Conservation (phyloP, 1,140 invertebrate genomes). For the Leptinotarsa lineolata region DNA sequence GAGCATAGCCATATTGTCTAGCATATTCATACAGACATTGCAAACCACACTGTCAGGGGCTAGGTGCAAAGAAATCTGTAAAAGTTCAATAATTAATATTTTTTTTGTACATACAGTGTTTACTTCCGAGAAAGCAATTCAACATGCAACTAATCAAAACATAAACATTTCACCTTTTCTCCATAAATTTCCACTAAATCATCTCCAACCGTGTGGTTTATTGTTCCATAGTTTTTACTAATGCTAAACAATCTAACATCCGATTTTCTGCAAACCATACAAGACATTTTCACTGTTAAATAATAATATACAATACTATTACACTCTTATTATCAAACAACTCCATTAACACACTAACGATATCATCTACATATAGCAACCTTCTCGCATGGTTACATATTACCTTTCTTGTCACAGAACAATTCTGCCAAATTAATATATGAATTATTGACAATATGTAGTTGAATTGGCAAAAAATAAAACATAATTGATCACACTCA, state of each 20-base stretch:
- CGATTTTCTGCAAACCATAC: slow-evolving; percentile 8
- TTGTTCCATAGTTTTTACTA: slow-evolving; percentile 10
- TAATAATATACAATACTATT: no score
- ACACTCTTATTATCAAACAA: no score
- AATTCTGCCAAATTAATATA: no score
- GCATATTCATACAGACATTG: slow-evolving; percentile 16
- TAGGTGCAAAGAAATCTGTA: background rate
- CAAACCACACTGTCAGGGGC: slow-evolving; percentile 5
- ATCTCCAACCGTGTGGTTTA: slow-evolving; percentile 13
- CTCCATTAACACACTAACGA: no score
- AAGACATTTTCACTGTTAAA: background rate
- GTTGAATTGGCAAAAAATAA: no score
- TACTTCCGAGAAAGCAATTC: background rate
- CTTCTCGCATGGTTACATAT: no score
- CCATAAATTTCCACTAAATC: slow-evolving; percentile 12
- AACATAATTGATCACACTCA: no score
- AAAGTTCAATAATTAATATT: background rate
- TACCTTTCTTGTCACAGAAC: no score
- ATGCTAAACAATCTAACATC: background rate
- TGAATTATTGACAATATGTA: no score
- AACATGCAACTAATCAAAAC: background rate
- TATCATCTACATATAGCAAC: no score
- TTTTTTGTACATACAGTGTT: no score
- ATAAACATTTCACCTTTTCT: slow-evolving; percentile 13
- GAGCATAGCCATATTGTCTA: slow-evolving; percentile 4